Base-by-base conservation (phyloP, 2,113 vertebrate genomes). In the Bambusicola thoracicus region DNA sequence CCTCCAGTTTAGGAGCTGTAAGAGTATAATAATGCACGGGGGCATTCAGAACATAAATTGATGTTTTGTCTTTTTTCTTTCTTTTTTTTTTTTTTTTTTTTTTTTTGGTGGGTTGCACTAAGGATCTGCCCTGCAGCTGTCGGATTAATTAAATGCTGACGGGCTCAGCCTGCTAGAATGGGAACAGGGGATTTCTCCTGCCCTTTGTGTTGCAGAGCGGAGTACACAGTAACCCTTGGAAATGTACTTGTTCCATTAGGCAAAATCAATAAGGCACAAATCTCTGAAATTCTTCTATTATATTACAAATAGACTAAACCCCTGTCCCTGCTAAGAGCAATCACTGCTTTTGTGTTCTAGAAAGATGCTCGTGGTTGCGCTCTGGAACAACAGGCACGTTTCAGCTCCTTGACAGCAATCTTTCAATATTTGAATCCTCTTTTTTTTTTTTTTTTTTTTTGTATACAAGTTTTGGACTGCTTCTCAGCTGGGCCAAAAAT, bases 111-210 rank as follows among this genome's bases (percentile, higher is more conserved):
- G 20, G 18, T 81, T 92, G 46, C 69, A 49, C 40, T 93, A 91
- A 92, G 96, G 92, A 89, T 86, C 89, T 96, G 90, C 95, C 95
- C 91, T 88, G 96, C 80, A 94, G 95, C 90, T 87, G 79, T 79
- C 18, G 19, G 91, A 96, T 96, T 97, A 97, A 97, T 96, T 96
- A 97, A 97, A 93, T 86, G 84, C 91, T 96, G 94, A 51, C 94
- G n/a, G n/a, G n/a, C n/a, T n/a, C n/a, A 81, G 62, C 16, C 74
- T 41, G 3, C 46, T 36, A 6, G 61, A 90, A 40, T 0, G 75
- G 87, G 59, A 69, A 58, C 5, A 1, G 86, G 53, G 69, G 75
- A 2, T 10, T 48, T 62, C 89, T 76, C 69, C 68, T 89, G 86
- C 63, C 87, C 85, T 94, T 86, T 70, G 68, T 66, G 62, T 36